Evolutionary conservation across 2,113 vertebrate species (phyloP).

Genomic region (Myrmophylax atrothorax): DNA sequence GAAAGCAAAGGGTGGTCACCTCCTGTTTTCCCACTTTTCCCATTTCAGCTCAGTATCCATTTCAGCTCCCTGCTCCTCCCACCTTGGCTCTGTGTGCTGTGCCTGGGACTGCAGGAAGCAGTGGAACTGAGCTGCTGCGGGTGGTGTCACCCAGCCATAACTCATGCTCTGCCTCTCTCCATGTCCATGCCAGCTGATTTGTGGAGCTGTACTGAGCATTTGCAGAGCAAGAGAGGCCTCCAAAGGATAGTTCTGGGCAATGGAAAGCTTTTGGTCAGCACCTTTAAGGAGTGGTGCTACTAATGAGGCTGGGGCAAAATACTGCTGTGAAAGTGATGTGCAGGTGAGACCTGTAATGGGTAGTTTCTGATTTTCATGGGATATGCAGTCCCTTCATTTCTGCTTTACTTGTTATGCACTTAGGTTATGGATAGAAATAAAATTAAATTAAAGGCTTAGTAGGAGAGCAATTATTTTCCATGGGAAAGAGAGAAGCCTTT

Average conservation of each 20-base stretch:
- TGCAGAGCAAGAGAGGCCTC: neutral
- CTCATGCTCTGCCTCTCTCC: neutral
- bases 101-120: neutral
- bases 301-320: neutral
- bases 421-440: neutral
- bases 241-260: neutral
- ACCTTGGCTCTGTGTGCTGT: accelerated
- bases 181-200: accelerated
- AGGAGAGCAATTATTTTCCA: neutral
- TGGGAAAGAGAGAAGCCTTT: neutral
- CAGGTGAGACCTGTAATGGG: neutral
- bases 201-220: neutral
- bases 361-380: neutral
- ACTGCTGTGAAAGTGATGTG: neutral
- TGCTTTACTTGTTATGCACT: neutral
- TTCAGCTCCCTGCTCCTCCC: neutral
- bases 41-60: accelerated
- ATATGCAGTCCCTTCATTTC: neutral
- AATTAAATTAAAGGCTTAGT: neutral
- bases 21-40: accelerated
- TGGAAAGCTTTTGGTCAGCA: neutral
- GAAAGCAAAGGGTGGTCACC: neutral
- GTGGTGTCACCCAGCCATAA: neutral
- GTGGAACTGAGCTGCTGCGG: neutral
- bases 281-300: neutral